These are phyloP conservation scores for Tetraneura akinire DNA, from an alignment of 1,140 invertebrate species.

Conservation along the genomic window DNA sequence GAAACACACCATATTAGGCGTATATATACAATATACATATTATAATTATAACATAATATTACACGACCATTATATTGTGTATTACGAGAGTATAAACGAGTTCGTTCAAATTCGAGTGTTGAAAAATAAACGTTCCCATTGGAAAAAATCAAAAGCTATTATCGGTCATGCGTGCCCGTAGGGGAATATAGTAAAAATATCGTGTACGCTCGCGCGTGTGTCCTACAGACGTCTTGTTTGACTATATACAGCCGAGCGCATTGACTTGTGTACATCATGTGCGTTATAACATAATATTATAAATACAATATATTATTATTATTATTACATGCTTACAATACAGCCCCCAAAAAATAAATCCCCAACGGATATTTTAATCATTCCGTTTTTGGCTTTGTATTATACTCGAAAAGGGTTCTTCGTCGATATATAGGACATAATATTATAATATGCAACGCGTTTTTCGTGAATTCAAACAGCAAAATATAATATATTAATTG, in stretches of 20 bases:
- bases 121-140: conserved; percentile 23
- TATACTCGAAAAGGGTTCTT: not conserved
- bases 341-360: not conserved
- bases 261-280: no score
- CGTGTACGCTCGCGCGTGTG: not conserved
- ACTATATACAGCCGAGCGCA: not conserved
- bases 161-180: conserved; percentile 5
- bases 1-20: no score
- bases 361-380: not conserved
- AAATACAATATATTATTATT: no score
- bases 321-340: not conserved
- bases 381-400: not conserved
- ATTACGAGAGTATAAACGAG: not conserved
- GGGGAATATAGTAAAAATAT: not conserved
- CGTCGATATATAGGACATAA: not conserved
- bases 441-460: not conserved
- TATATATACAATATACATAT: no score
- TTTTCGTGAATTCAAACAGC: no score
- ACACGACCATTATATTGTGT: no score
- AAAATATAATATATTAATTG: no score
- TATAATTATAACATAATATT: no score
- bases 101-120: conserved; percentile 19
- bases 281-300: no score
- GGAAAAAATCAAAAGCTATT: conserved; percentile 33
- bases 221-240: not conserved